Percentiles rank a stretch among this genome's conserved stretches.
These are phyloP conservation scores for Odontocolon sp. DNA, from an alignment of 2,888 invertebrate genomes.

Conservation along the genomic window DNA sequence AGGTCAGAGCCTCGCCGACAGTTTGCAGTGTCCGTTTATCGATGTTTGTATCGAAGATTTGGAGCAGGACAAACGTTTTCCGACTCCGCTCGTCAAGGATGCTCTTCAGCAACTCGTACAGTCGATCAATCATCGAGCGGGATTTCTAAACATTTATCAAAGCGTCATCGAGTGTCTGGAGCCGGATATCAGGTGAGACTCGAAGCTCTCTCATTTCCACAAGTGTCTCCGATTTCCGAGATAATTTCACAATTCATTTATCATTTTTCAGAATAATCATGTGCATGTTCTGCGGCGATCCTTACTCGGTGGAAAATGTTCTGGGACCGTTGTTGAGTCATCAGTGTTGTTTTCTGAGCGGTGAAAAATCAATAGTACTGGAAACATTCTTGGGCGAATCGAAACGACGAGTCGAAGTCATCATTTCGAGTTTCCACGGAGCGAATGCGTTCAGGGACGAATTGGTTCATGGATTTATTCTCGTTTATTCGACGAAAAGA, in stretches of 20 bases:
- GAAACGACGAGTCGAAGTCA: constrained; percentile 94
- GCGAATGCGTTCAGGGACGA: constrained; percentile 96
- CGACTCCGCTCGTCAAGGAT: constrained; percentile 86
- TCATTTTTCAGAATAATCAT: constrained; percentile 89
- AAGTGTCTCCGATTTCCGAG: too few relatives aligned
- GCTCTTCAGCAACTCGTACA: constrained; percentile 89
- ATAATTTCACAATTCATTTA: neutral
- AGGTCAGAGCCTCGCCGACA: constrained; percentile 94
- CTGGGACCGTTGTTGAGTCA: constrained; percentile 93
- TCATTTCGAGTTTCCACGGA: constrained; percentile 96
- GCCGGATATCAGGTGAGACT: constrained; percentile 89
- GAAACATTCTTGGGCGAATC: constrained; percentile 96
- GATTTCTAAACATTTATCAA: constrained; percentile 87
- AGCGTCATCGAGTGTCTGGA: constrained; percentile 90
- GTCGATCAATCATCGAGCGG: constrained; percentile 90
- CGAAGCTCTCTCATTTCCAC: too few relatives aligned
- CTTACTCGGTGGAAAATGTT: constrained; percentile 94
- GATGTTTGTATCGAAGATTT: constrained; percentile 86
- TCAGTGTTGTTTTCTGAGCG: constrained; percentile 92
- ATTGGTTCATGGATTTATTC: constrained; percentile 96
- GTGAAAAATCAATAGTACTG: constrained; percentile 93
- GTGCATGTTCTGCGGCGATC: constrained; percentile 98
- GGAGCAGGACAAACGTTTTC: constrained; percentile 84
- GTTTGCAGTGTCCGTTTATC: constrained; percentile 93
- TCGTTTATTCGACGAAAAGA: constrained; percentile 96